Conservation (phyloP, 2,113 vertebrate species). For the Cynoglossus semilaevis region DNA sequence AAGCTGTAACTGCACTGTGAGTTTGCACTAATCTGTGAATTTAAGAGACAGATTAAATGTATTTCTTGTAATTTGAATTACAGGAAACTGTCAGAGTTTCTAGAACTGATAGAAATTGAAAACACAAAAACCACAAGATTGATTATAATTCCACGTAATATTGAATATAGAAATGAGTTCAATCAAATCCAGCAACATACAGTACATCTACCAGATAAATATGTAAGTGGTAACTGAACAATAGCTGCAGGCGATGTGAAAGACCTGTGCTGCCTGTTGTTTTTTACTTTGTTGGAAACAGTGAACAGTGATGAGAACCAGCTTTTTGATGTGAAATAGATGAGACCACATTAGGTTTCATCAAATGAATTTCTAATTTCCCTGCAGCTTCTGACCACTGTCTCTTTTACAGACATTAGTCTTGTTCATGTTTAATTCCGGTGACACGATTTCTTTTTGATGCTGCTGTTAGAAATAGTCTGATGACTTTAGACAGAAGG, state of each 20-base stretch:
- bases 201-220: neutral
- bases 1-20: too few relatives aligned
- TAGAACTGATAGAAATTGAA: too few relatives aligned
- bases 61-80: too few relatives aligned
- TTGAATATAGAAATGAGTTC: neutral
- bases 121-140: too few relatives aligned
- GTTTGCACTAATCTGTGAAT: too few relatives aligned
- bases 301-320: conserved; percentile 2
- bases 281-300: too few relatives aligned
- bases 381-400: conserved; percentile 33
- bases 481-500: conserved; percentile 49
- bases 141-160: too few relatives aligned
- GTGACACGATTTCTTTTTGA: conserved; percentile 44
- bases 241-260: neutral
- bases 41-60: too few relatives aligned
- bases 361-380: conserved; percentile 22
- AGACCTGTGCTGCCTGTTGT: neutral
- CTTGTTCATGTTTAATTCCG: conserved; percentile 48
- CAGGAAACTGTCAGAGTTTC: too few relatives aligned
- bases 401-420: conserved; percentile 34
- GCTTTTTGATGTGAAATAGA: conserved; percentile 9
- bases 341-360: conserved; percentile 26
- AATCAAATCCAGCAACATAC: too few relatives aligned
- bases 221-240: neutral
- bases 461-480: conserved; percentile 26